phyloP scores from a whole-genome alignment of 2,888 invertebrate species.

The Allacma fusca region DNA sequence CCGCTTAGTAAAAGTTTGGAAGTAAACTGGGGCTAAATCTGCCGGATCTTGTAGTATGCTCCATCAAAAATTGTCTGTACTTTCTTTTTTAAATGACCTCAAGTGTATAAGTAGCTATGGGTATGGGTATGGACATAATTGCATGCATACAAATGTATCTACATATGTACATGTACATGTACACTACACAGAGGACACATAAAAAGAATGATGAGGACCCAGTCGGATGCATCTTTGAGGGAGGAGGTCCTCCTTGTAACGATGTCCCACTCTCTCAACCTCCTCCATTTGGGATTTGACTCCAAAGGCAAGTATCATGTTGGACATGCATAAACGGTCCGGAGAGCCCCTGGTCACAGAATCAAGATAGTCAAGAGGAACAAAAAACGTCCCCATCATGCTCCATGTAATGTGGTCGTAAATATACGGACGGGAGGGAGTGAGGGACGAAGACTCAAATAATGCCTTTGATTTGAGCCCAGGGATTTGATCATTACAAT shows the following conservation, averaged over 20 bases:
- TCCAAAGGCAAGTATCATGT: too few relatives aligned
- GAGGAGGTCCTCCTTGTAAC: neutral
- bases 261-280: neutral
- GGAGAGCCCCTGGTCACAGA: neutral
- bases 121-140: too few relatives aligned
- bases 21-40: neutral
- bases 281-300: neutral
- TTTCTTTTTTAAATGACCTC: neutral
- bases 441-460: conserved; percentile 11
- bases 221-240: neutral
- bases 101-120: too few relatives aligned
- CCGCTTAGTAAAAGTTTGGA: too few relatives aligned
- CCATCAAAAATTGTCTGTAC: too few relatives aligned
- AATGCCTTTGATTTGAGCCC: conserved; percentile 38
- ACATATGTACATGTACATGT: too few relatives aligned
- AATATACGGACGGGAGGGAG: conserved; percentile 21
- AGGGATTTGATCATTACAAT: conserved; percentile 38
- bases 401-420: conserved; percentile 25
- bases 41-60: too few relatives aligned
- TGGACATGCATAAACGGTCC: conserved; percentile 13
- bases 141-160: too few relatives aligned
- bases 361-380: conserved; percentile 18
- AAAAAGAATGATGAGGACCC: conserved; percentile 29
- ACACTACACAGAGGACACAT: conserved; percentile 27
- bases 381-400: conserved; percentile 4